phyloP scores from a whole-genome alignment of 2,797 vertebrate genomes.

The Capromys pilorides region DNA sequence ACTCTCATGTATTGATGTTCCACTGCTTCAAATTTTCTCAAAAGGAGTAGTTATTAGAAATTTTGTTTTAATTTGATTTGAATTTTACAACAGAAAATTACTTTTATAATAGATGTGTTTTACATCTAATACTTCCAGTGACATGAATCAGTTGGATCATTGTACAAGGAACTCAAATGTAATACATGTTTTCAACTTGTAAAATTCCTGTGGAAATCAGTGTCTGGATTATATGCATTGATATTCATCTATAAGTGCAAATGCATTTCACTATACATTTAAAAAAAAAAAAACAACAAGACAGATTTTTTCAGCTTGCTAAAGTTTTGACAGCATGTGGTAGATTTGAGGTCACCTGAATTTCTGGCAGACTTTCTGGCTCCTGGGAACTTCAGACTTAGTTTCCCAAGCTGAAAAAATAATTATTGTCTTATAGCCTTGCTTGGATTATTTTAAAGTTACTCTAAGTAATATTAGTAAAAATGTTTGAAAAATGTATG shows the following conservation, averaged over 20 bases:
- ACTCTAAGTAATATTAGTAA: background rate
- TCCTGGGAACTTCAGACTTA: background rate
- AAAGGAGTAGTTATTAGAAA: background rate
- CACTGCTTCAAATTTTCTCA: background rate
- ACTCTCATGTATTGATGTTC: background rate
- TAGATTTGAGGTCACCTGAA: background rate
- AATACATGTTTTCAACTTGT: background rate
- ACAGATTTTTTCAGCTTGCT: background rate
- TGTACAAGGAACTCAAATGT: background rate
- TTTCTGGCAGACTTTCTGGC: background rate
- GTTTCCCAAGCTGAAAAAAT: background rate
- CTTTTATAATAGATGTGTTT: background rate
- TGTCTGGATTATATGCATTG: background rate
- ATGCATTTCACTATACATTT: background rate
- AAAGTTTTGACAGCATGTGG: background rate
- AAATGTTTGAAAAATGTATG: conserved; percentile 40
- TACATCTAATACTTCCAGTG: conserved; percentile 11
- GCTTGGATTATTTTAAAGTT: background rate
- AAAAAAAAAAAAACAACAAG: background rate
- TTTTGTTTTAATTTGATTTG: conserved; percentile 33
- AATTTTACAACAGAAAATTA: conserved; percentile 13
- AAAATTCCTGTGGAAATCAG: background rate
- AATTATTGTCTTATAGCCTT: conserved; percentile 19
- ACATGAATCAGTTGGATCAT: background rate
- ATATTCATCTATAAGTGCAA: background rate